A percentile compares a stretch with the other conserved stretches of the same genome.
phyloP scores from a whole-genome alignment of 1,140 invertebrate genomes.

The Belonocnema kinseyi region DNA sequence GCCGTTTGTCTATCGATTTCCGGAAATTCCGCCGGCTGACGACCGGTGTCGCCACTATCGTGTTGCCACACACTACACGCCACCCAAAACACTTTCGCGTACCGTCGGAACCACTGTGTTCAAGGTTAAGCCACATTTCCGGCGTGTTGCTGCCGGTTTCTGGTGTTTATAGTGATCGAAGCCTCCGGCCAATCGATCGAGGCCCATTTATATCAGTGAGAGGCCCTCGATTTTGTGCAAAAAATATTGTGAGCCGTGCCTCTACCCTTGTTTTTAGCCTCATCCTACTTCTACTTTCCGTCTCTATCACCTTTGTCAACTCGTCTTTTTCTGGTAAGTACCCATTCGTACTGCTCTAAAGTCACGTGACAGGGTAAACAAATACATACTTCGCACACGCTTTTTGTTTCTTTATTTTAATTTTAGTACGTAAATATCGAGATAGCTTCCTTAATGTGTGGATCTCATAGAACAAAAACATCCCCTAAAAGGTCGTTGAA shows the following conservation, averaged over 20 bases:
- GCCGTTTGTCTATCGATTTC: constrained; percentile 68
- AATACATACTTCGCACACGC: background rate
- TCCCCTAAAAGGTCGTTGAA: constrained; percentile 9
- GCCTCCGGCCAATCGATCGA: constrained; percentile 2
- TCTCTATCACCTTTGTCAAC: background rate
- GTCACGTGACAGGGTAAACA: too few relatives aligned
- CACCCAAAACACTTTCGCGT: constrained; percentile 73
- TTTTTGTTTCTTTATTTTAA: background rate
- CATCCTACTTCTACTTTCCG: background rate
- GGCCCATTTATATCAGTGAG: constrained; percentile 28
- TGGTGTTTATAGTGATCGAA: constrained; percentile 44
- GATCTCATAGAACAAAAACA: background rate
- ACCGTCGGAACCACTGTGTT: constrained; percentile 71
- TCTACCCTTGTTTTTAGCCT: constrained; percentile 40
- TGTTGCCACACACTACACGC: constrained; percentile 62
- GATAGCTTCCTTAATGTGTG: too few relatives aligned
- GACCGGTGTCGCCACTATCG: constrained; percentile 57
- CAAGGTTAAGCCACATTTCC: constrained; percentile 72
- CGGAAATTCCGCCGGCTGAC: constrained; percentile 55
- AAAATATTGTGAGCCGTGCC: constrained; percentile 41
- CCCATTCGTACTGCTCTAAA: too few relatives aligned
- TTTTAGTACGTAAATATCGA: background rate
- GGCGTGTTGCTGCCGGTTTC: constrained; percentile 48
- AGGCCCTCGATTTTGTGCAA: constrained; percentile 33
- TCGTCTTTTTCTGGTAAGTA: background rate